Evolutionary conservation across 2,888 invertebrate genomes (phyloP).

Genomic region (Adelphocoris suturalis): DNA sequence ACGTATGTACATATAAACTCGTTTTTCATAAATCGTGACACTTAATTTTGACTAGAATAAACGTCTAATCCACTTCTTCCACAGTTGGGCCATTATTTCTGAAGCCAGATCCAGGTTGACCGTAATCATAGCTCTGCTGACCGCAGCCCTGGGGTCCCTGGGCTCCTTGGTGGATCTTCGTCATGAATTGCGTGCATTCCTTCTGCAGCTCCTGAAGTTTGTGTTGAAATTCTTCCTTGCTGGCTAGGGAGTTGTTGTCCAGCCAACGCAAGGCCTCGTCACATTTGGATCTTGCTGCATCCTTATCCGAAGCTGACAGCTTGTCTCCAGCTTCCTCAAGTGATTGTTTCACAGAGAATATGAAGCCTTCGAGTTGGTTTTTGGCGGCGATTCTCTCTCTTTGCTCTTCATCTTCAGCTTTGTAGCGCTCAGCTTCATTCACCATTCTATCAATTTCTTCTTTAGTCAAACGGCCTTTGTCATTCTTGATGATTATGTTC

Average conservation of each 20-base stretch:
- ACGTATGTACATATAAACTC: no score
- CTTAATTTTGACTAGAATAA: no score
- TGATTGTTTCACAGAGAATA: constrained; percentile 78
- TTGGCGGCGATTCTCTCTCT: constrained; percentile 79
- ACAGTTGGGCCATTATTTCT: no score
- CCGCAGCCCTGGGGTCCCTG: neutral
- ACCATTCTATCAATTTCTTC: constrained; percentile 80
- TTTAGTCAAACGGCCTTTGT: constrained; percentile 80
- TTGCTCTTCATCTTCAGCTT: constrained; percentile 78
- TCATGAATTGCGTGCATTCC: constrained; percentile 25
- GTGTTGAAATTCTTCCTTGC: constrained; percentile 79
- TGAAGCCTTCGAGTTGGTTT: constrained; percentile 79
- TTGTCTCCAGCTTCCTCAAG: constrained; percentile 78
- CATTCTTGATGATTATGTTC: constrained; percentile 79
- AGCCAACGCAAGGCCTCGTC: constrained; percentile 79
- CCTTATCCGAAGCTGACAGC: constrained; percentile 79
- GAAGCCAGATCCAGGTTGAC: no score
- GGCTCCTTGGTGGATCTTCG: constrained; percentile 2
- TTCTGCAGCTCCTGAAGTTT: constrained; percentile 75
- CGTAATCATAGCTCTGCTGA: neutral
- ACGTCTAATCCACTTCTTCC: no score
- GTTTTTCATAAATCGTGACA: no score
- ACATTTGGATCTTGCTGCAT: constrained; percentile 77
- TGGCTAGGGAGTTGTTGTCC: constrained; percentile 80
- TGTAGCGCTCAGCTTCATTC: constrained; percentile 78